A percentile compares a stretch with the other conserved stretches of the same genome.
Evolutionary conservation across 2,888 invertebrate species (phyloP).

Genomic region (Sinhomidia bicolor): DNA sequence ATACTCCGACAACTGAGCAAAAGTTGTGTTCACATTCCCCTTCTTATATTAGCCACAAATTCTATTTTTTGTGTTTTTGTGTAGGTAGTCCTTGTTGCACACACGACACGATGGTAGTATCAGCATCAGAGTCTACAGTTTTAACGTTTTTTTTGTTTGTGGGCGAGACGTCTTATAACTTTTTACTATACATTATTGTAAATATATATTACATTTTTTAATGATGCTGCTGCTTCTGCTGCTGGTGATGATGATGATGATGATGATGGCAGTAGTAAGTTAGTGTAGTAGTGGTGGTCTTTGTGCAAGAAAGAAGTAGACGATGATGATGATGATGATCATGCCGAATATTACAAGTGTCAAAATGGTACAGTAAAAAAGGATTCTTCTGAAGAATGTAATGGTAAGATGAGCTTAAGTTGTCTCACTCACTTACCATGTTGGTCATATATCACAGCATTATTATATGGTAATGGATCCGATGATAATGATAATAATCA

Average conservation of each 20-base stretch:
- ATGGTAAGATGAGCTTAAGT: constrained; percentile 53
- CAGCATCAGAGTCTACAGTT: constrained; percentile 31
- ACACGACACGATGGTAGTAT: constrained; percentile 28
- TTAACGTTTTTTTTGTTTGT: constrained; percentile 55
- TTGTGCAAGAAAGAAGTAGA: no score
- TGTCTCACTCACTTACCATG: constrained; percentile 40
- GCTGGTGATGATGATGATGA: constrained; percentile 44
- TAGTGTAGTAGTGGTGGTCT: constrained; percentile 56
- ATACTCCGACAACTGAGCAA: constrained; percentile 75
- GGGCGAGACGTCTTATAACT: constrained; percentile 70
- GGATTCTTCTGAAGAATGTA: constrained; percentile 37
- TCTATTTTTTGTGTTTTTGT: constrained; percentile 76
- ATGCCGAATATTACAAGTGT: constrained; percentile 61
- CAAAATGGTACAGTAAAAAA: constrained; percentile 33
- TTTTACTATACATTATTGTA: constrained; percentile 63
- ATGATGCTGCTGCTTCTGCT: constrained; percentile 34
- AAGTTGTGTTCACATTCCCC: constrained; percentile 75
- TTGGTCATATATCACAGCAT: constrained; percentile 47
- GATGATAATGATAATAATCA: constrained; percentile 58
- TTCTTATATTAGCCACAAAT: constrained; percentile 79
- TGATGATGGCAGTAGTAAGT: background rate
- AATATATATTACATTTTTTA: constrained; percentile 61
- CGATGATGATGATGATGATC: constrained; percentile 52
- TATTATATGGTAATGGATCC: constrained; percentile 61
- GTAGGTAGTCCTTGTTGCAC: constrained; percentile 71